These are phyloP conservation scores for Drosophila nannoptera DNA, from an alignment of 1,140 invertebrate species.

Conservation along the genomic window DNA sequence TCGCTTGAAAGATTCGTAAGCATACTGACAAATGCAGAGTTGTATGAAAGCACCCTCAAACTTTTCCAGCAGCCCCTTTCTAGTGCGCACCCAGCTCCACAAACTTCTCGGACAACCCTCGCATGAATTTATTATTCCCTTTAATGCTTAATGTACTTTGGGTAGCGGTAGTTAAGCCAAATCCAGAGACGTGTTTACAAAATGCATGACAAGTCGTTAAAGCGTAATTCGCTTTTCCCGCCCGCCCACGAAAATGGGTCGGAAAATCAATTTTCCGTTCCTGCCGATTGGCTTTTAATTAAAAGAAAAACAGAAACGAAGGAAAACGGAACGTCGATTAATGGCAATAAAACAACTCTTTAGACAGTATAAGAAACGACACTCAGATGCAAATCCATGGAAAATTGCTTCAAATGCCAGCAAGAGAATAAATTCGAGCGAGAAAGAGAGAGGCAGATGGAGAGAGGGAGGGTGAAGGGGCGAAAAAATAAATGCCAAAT, in stretches of 20 bases:
- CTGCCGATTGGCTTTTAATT: conserved; percentile 27
- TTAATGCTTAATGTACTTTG: too few species aligned
- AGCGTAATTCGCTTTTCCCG: not conserved
- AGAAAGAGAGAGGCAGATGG: conserved; percentile 6
- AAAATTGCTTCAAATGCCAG: conserved; percentile 10
- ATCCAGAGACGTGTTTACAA: conserved; percentile 53
- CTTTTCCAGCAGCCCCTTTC: too few species aligned
- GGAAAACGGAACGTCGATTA: conserved; percentile 8
- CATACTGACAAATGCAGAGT: too few species aligned
- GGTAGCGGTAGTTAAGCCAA: not conserved
- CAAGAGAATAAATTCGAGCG: not conserved
- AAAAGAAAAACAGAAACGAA: conserved; percentile 23
- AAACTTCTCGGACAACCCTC: too few species aligned
- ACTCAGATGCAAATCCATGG: too few species aligned
- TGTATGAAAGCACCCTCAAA: too few species aligned
- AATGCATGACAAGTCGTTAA: conserved; percentile 40
- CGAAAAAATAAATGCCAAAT: conserved; percentile 42
- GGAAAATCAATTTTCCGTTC: conserved; percentile 57
- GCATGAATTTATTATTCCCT: too few species aligned
- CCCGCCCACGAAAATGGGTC: conserved; percentile 51
- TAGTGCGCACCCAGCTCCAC: too few species aligned
- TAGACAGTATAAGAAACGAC: conserved; percentile 2
- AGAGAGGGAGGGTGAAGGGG: conserved; percentile 36
- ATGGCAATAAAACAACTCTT: conserved; percentile 65
- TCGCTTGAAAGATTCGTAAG: too few species aligned